Base-by-base conservation (phyloP, 2,888 invertebrate species). In the Trachelus stipa region DNA sequence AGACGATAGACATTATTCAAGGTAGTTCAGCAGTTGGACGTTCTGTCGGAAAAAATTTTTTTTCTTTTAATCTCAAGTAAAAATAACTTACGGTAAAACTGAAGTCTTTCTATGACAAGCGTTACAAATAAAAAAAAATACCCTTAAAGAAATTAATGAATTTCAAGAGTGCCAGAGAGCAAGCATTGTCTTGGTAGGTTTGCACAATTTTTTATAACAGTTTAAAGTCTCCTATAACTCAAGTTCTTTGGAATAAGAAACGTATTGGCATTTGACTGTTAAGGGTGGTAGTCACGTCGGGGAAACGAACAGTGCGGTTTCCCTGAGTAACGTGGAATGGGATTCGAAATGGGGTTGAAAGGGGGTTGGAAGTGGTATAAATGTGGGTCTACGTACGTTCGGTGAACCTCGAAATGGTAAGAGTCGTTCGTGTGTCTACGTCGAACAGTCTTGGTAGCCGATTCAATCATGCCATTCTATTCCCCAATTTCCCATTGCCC, bases 341-440 rank as follows among this genome's bases (percentile, higher is more conserved):
- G 40, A 40, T 40, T 40, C 40, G 40, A 40, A 40, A 40, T 40
- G 40, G 40, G 40, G 9, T 56, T 56, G 56, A 56, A 56, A 56
- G 56, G 56, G 56, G 56, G 56, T 23, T 56, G 23, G 56, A 56
- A 23, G 56, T 56, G 23, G 56, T 23, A 56, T 23, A 15, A 56
- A 23, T 9, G 56, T 56, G 23, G 56, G 23, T 35, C 56, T 23
- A 56, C 56, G 56, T 56, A 56, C 56, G 56, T 56, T 56, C 23
- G 56, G 56, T 56, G 56, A 56, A 56, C 56, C 56, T 23, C 23
- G 56, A 56, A 56, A 56, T 56, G 56, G 56, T 56, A 31, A 71
- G 33, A 71, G 71, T 71, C 71, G 30, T 71, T 31, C 71, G 15
- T 71, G 71, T 71, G 34, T 71, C 71, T 34, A 71, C 71, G 71